These are phyloP conservation scores for Mola mola DNA, from an alignment of 2,113 vertebrate genomes.

Conservation along the genomic window DNA sequence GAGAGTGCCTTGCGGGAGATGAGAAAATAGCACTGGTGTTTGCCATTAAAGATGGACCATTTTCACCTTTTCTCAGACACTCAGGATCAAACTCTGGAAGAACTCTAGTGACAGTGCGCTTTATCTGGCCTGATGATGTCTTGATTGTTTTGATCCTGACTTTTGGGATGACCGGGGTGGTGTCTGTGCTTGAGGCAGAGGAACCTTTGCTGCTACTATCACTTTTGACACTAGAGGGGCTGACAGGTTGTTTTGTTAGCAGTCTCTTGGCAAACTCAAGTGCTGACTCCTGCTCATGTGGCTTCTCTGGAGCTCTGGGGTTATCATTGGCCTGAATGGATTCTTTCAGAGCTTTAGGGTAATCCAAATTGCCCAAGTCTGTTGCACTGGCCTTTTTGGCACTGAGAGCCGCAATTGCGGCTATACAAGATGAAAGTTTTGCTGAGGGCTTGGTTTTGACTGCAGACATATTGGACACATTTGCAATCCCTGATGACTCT, in stretches of 20 bases:
- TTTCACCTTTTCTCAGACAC: conserved; percentile 80
- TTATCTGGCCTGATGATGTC: conserved; percentile 97
- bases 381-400: conserved; percentile 86
- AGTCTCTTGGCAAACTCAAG: conserved; percentile 87
- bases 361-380: conserved; percentile 78
- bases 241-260: conserved; percentile 83
- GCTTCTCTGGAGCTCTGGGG: conserved; percentile 78
- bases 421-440: conserved; percentile 94
- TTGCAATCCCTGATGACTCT: conserved; percentile 42
- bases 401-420: conserved; percentile 92
- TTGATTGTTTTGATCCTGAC: conserved; percentile 99
- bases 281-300: conserved; percentile 85
- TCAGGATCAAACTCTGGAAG: conserved; percentile 88
- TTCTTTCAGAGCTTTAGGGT: conserved; percentile 73
- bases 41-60: conserved; percentile 76
- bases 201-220: conserved; percentile 93
- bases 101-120: conserved; percentile 91
- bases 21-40: conserved; percentile 83
- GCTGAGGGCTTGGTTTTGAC: conserved; percentile 87
- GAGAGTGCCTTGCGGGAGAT: conserved; percentile 81
- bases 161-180: conserved; percentile 92
- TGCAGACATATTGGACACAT: conserved; percentile 75
- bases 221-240: conserved; percentile 89
- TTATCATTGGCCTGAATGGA: conserved; percentile 77
- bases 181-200: conserved; percentile 87